Conservation (phyloP, 2,113 vertebrate species). For the Rhinogobius similis region DNA sequence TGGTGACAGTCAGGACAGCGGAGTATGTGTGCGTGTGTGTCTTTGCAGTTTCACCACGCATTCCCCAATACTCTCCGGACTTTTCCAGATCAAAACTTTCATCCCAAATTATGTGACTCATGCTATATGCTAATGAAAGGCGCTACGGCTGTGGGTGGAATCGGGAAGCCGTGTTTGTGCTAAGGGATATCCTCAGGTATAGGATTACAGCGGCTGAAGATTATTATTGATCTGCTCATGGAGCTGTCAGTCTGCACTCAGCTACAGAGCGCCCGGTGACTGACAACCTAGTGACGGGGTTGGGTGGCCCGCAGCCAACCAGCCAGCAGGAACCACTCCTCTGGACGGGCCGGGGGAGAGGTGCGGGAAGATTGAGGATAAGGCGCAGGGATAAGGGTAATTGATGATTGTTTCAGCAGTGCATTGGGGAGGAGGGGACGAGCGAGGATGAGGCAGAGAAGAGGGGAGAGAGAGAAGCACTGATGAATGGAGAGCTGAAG, state of each 20-base stretch:
- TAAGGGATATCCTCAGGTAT: slow-evolving; percentile 67
- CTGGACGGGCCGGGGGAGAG: slow-evolving; percentile 90
- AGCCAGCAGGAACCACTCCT: slow-evolving; percentile 87
- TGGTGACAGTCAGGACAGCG: slow-evolving; percentile 62
- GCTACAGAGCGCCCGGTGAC: slow-evolving; percentile 82
- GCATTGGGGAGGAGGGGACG: slow-evolving; percentile 63
- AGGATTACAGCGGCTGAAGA: slow-evolving; percentile 88
- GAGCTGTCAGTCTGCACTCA: slow-evolving; percentile 87
- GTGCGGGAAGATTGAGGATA: slow-evolving; percentile 77
- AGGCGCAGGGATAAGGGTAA: slow-evolving; percentile 90
- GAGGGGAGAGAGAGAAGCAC: slow-evolving; percentile 55
- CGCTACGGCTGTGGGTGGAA: background rate
- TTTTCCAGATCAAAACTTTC: background rate
- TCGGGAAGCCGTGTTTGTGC: slow-evolving; percentile 53
- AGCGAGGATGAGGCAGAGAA: background rate
- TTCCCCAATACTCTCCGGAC: slow-evolving; percentile 9
- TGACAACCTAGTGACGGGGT: slow-evolving; percentile 87
- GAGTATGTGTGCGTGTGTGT: slow-evolving; percentile 28
- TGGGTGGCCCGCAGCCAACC: slow-evolving; percentile 88
- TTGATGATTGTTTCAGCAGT: slow-evolving; percentile 93
- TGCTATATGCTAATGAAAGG: slow-evolving; percentile 30
- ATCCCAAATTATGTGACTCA: background rate
- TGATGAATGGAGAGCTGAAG: slow-evolving; percentile 67
- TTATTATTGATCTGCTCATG: slow-evolving; percentile 96
- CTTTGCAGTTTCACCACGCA: slow-evolving; percentile 30